Conservation (phyloP, 2,888 invertebrate genomes). For the Ochropleura leucogaster region DNA sequence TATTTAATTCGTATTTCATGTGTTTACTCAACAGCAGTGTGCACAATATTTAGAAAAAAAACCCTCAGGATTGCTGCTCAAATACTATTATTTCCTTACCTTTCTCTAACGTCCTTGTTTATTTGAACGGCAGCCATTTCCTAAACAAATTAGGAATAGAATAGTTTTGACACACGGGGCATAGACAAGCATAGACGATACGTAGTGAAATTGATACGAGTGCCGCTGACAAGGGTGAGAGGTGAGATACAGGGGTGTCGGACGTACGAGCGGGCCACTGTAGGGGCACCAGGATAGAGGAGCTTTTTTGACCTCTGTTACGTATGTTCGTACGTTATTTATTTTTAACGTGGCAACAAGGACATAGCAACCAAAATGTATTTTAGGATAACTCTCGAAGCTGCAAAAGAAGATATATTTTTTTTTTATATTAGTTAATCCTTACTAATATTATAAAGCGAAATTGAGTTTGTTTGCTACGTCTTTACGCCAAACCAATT, state of each 20-base stretch:
- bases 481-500: too few species aligned
- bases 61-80: background rate
- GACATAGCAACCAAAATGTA: background rate
- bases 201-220: constrained; percentile 57
- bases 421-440: too few species aligned
- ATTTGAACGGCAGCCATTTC: background rate
- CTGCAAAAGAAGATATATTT: background rate
- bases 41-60: background rate
- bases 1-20: background rate
- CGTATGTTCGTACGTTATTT: constrained; percentile 11
- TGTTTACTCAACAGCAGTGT: background rate
- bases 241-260: constrained; percentile 54
- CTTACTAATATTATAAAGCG: too few species aligned
- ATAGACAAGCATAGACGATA: constrained; percentile 39
- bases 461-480: too few species aligned
- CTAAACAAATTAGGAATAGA: constrained; percentile 15
- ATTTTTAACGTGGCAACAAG: constrained; percentile 9
- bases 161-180: constrained; percentile 38
- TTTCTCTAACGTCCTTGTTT: constrained; percentile 1
- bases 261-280: constrained; percentile 28
- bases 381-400: background rate
- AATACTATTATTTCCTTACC: background rate
- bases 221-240: constrained; percentile 60
- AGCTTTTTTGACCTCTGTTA: constrained; percentile 27
- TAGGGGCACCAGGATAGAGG: constrained; percentile 30